Percentiles rank a stretch among this genome's conserved stretches.
phyloP scores from a whole-genome alignment of 2,113 vertebrate species.

The Ardeotis arabs region DNA sequence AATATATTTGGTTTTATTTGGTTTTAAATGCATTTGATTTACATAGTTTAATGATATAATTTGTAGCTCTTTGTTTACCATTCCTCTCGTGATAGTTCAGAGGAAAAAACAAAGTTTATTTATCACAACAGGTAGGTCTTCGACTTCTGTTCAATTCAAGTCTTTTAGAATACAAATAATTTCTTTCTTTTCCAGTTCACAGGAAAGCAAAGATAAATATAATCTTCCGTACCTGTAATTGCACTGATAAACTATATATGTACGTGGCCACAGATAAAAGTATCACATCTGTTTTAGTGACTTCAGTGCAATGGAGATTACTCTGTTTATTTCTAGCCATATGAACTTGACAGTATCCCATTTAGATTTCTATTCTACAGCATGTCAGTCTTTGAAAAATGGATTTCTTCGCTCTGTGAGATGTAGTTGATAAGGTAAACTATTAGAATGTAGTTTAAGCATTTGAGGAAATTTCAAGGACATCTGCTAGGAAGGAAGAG shows the following conservation, averaged over 20 bases:
- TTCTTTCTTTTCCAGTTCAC: constrained; percentile 1
- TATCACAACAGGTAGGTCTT: not conserved
- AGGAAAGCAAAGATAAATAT: constrained; percentile 29
- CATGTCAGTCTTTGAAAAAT: constrained; percentile 12
- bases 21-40: not conserved
- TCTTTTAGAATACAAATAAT: constrained; percentile 16
- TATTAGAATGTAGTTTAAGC: not conserved
- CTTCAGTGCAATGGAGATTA: not conserved
- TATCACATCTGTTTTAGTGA: constrained; percentile 16
- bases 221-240: constrained; percentile 43
- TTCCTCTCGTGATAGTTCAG: not conserved
- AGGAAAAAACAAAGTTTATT: not conserved
- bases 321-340: not conserved
- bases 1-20: not conserved
- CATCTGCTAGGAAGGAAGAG: not conserved
- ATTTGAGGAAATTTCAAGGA: constrained; percentile 32
- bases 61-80: not conserved
- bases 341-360: not conserved
- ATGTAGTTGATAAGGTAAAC: constrained; percentile 25
- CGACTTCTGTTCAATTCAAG: not conserved
- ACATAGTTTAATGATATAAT: not conserved
- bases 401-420: constrained; percentile 11
- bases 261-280: constrained; percentile 23
- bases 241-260: constrained; percentile 40
- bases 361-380: constrained; percentile 19